phyloP scores from a whole-genome alignment of 2,113 vertebrate genomes.

The Meleagris gallopavo region DNA sequence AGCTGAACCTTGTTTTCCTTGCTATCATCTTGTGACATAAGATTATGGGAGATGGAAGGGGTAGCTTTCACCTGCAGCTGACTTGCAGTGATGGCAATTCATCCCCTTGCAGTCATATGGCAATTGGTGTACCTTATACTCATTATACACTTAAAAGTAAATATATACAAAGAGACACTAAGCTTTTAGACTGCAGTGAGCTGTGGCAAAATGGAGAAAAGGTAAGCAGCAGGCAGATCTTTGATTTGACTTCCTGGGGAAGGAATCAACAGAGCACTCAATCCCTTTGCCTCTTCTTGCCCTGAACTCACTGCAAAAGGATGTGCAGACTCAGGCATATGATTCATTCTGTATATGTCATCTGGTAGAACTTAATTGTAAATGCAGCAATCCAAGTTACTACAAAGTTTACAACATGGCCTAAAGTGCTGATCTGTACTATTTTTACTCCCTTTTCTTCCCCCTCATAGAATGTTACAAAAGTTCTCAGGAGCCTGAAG shows the following conservation, averaged over 20 bases:
- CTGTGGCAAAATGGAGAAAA: not conserved
- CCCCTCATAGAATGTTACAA: not conserved
- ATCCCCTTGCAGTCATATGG: not conserved
- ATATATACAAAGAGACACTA: not conserved
- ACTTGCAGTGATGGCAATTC: not conserved
- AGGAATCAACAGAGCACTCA: conserved; percentile 2
- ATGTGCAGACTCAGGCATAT: conserved; percentile 38
- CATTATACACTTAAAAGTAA: not conserved
- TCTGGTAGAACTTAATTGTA: conserved; percentile 73
- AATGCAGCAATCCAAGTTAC: conserved; percentile 57
- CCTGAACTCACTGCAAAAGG: conserved; percentile 47
- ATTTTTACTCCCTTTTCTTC: not conserved
- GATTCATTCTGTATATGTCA: conserved; percentile 67
- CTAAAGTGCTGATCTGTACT: not conserved
- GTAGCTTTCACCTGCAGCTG: not conserved
- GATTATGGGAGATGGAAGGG: not conserved
- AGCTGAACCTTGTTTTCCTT: not conserved
- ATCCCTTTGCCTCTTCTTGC: conserved; percentile 38
- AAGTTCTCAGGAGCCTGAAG: not conserved
- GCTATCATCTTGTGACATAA: not conserved
- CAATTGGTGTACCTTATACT: fast-evolving
- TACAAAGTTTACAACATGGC: not conserved
- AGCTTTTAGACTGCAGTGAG: not conserved
- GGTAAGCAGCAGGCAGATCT: not conserved
- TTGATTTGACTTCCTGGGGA: not conserved